These are phyloP conservation scores for Pelosia muscerda DNA, from an alignment of 2,888 invertebrate species.

Conservation along the genomic window DNA sequence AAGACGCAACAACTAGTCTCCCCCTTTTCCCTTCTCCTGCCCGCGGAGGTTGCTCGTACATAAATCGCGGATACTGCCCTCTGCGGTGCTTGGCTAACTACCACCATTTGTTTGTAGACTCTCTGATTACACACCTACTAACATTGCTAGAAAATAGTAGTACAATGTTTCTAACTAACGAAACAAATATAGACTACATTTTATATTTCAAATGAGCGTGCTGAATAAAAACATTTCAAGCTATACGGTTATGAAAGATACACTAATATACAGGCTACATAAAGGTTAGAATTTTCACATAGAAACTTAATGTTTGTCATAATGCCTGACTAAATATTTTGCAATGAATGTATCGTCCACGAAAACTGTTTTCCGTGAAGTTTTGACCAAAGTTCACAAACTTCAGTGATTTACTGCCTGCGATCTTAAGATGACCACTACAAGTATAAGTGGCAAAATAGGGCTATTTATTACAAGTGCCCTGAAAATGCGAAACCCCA, in stretches of 20 bases:
- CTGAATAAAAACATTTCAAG: not conserved
- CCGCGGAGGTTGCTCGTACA: conserved; percentile 60
- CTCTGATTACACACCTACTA: conserved; percentile 75
- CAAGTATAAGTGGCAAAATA: no score
- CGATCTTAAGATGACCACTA: no score
- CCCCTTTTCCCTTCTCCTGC: conserved; percentile 40
- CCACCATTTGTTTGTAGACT: conserved; percentile 79
- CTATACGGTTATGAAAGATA: not conserved
- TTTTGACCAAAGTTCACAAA: no score
- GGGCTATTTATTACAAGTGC: no score
- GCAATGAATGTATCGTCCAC: no score
- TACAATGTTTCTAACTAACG: not conserved
- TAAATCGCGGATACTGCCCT: conserved; percentile 82
- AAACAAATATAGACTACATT: conserved; percentile 4
- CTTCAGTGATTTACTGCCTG: no score
- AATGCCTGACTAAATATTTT: no score
- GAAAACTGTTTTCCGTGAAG: no score
- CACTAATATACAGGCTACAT: not conserved
- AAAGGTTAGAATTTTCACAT: no score
- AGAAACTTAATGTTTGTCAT: not conserved
- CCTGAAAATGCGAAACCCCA: no score
- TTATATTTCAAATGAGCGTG: not conserved
- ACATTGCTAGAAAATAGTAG: conserved; percentile 41
- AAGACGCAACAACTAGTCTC: conserved; percentile 56
- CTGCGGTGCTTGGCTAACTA: conserved; percentile 82